Evolutionary conservation across 1,140 invertebrate genomes (phyloP).

Genomic region (Ceratina japonica): DNA sequence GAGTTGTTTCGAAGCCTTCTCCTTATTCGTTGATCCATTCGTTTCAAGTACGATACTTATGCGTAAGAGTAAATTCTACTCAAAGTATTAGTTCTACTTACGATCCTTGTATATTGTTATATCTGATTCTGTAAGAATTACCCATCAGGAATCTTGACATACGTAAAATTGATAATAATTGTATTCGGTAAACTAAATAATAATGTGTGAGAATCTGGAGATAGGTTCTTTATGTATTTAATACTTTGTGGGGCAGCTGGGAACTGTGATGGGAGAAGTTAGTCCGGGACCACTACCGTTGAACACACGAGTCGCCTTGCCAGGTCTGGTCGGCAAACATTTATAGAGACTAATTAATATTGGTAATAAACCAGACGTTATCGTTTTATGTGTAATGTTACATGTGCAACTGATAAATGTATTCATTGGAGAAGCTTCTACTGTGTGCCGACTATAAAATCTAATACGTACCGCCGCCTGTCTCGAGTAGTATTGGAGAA

Average conservation of each 20-base stretch:
- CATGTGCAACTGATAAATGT: conserved; percentile 53
- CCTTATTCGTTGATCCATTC: neutral
- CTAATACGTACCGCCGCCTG: conserved; percentile 1
- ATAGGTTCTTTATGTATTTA: conserved; percentile 71
- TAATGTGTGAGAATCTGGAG: conserved; percentile 56
- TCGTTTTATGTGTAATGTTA: conserved; percentile 39
- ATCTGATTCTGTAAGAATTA: conserved; percentile 5
- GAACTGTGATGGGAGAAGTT: conserved; percentile 75
- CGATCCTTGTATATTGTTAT: conserved; percentile 1
- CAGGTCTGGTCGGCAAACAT: conserved; percentile 74
- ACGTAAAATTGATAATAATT: conserved; percentile 37
- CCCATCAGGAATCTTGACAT: conserved; percentile 1
- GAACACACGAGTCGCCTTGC: conserved; percentile 73
- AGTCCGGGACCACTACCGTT: conserved; percentile 74
- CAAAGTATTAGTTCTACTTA: neutral
- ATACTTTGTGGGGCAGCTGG: conserved; percentile 75
- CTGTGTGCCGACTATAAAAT: conserved; percentile 23
- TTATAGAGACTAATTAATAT: conserved; percentile 65
- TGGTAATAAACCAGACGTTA: conserved; percentile 46
- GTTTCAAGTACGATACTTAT: conserved; percentile 21
- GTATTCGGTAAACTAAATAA: conserved; percentile 47
- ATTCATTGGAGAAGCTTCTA: conserved; percentile 34
- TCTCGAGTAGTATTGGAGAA: conserved; percentile 15
- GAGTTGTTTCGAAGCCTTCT: neutral
- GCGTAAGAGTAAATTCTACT: conserved; percentile 4